A percentile compares a stretch with the other conserved stretches of the same genome.
These are phyloP conservation scores for Drosophila nigromelanica DNA, from an alignment of 1,140 invertebrate genomes.

Conservation along the genomic window DNA sequence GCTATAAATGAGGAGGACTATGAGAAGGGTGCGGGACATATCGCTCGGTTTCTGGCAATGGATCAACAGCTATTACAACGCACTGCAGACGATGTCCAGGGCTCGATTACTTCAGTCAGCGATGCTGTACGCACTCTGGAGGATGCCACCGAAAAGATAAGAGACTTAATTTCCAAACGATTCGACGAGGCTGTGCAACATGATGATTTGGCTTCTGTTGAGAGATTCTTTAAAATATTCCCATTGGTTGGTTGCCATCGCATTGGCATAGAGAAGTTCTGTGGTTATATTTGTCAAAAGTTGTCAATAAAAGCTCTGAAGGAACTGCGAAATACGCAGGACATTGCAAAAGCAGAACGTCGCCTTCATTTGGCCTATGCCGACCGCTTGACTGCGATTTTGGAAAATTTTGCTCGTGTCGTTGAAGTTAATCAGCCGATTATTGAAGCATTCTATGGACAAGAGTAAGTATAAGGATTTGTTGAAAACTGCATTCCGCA, in stretches of 20 bases:
- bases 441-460: slow-evolving; percentile 96
- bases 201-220: slow-evolving; percentile 95
- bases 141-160: slow-evolving; percentile 89
- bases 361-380: slow-evolving; percentile 91
- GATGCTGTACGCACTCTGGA: slow-evolving; percentile 91
- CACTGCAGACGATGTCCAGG: slow-evolving; percentile 90
- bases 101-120: slow-evolving; percentile 82
- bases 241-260: slow-evolving; percentile 96
- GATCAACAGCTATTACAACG: slow-evolving; percentile 94
- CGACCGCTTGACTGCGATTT: slow-evolving; percentile 92
- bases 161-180: slow-evolving; percentile 89
- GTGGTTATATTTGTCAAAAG: slow-evolving; percentile 94
- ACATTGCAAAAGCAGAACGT: slow-evolving; percentile 88
- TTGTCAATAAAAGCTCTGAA: slow-evolving; percentile 90
- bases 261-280: slow-evolving; percentile 95
- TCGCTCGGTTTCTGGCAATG: slow-evolving; percentile 97
- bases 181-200: slow-evolving; percentile 96
- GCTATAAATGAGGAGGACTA: slow-evolving; percentile 95
- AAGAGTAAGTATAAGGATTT: slow-evolving; percentile 44
- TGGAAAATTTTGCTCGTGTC: slow-evolving; percentile 94
- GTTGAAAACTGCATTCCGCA: too few species aligned
- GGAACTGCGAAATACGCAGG: slow-evolving; percentile 88
- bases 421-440: slow-evolving; percentile 96
- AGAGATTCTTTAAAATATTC: slow-evolving; percentile 99
- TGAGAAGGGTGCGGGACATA: slow-evolving; percentile 96